These are phyloP conservation scores for Takifugu flavidus DNA, from an alignment of 2,113 vertebrate genomes.

Conservation along the genomic window DNA sequence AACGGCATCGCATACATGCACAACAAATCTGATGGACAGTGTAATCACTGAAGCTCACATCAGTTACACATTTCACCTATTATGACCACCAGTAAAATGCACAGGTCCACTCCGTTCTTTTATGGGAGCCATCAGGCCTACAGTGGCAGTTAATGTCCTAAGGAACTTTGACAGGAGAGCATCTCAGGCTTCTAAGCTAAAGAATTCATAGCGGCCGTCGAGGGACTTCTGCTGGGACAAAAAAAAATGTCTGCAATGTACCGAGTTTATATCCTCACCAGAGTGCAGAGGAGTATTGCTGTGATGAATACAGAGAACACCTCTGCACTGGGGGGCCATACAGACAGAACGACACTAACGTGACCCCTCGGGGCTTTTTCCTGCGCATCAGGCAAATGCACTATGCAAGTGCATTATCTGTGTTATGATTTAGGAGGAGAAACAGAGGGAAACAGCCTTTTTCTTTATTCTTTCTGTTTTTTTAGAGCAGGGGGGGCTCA, in stretches of 20 bases:
- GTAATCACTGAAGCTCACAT: slow-evolving; percentile 12
- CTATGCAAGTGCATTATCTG: slow-evolving; percentile 45
- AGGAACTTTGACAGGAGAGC: slow-evolving; percentile 26
- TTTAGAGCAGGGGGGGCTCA: slow-evolving; percentile 22
- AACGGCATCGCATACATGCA: slow-evolving; percentile 19
- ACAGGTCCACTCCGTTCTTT: slow-evolving; percentile 25
- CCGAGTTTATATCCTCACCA: slow-evolving; percentile 34
- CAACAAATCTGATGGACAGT: slow-evolving; percentile 19
- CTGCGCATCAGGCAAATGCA: slow-evolving; percentile 45
- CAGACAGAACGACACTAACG: slow-evolving; percentile 37
- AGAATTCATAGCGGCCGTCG: slow-evolving; percentile 21
- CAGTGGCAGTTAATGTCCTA: slow-evolving; percentile 37
- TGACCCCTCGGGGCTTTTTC: slow-evolving; percentile 52
- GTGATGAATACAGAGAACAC: slow-evolving; percentile 25
- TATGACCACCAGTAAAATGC: slow-evolving; percentile 29
- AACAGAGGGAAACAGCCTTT: slow-evolving; percentile 4
- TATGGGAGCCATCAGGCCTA: slow-evolving; percentile 17
- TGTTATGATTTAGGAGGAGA: slow-evolving; percentile 36
- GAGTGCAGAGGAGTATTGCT: slow-evolving; percentile 29
- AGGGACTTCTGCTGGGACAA: slow-evolving; percentile 14
- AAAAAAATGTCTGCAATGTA: slow-evolving; percentile 24
- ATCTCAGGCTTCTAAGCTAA: slow-evolving; percentile 14
- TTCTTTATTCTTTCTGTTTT: slow-evolving; percentile 2
- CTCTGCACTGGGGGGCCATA: slow-evolving; percentile 19
- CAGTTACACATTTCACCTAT: slow-evolving; percentile 37